Base-by-base conservation (phyloP, 2,888 invertebrate species). In the Lasioglossum morio region DNA sequence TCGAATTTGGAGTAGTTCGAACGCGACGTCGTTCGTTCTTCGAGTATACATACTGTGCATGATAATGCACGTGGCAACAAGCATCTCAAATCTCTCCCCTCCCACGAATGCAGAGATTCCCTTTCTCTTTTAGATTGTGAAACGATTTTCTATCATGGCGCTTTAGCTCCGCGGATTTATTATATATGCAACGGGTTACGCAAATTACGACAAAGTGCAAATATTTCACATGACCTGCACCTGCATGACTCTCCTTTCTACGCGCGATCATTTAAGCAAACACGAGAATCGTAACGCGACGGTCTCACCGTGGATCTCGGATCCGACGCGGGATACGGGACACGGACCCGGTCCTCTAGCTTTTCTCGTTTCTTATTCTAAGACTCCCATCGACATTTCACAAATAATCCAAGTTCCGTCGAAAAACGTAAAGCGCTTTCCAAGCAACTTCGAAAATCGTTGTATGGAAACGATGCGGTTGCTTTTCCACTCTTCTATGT, bases 151-250 rank as follows among this genome's bases (percentile, higher is more conserved):
- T 92, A 91, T 93, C 91, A 86, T 84, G 89, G 90, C 86, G 89
- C 87, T 90, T 88, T 89, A 90, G 82, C 91, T 88, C 81, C 81
- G 85, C 92, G 91, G 93, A 92, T 93, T 93, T 93, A 92, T 93
- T 93, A 94, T 94, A 94, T 91, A 91, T 93, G 92, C 93, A 93
- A 92, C 91, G 92, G 92, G 92, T 94, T 94, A 94, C 94, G 93
- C 93, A 93, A 93, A 94, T 94, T 93, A 93, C 93, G 92, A 94
- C 94, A 94, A 94, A 94, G 94, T 94, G 94, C 94, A 94, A 94
- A 94, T 94, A 94, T 93, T 94, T 94, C 94, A 94, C 94, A 94
- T 93, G 94, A 94, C 94, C 93, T 93, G 93, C 93, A 94, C 93
- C 93, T 92, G 94, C 90, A 86, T 90, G 89, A 85, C 88, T 89